A percentile compares a stretch with the other conserved stretches of the same genome.
phyloP scores from a whole-genome alignment of 2,797 vertebrate genomes.

The Alcedo quadribrachys region DNA sequence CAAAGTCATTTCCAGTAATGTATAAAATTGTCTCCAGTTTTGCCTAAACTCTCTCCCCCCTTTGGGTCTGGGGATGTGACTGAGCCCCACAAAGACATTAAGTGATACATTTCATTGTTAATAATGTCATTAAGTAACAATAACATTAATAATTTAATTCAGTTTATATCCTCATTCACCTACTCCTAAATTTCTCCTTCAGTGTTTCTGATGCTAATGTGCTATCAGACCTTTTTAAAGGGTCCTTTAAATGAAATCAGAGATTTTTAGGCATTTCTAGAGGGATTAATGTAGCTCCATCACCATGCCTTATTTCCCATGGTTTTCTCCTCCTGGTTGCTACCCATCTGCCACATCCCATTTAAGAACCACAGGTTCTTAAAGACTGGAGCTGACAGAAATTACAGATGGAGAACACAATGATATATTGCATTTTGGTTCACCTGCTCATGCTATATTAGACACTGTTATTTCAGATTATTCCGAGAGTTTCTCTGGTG shows the following conservation, averaged over 20 bases:
- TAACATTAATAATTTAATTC: not conserved
- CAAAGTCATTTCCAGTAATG: not conserved
- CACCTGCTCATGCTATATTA: not conserved
- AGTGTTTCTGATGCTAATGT: not conserved
- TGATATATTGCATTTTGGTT: not conserved
- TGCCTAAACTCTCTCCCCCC: not conserved
- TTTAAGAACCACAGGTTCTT: not conserved
- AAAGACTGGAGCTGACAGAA: not conserved
- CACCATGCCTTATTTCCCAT: not conserved
- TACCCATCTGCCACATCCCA: not conserved
- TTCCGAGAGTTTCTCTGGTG: not conserved
- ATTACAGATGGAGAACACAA: not conserved
- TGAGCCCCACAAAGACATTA: not conserved
- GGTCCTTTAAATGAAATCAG: not conserved
- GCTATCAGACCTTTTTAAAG: not conserved
- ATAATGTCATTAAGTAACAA: not conserved
- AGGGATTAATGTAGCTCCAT: not conserved
- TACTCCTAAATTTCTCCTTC: not conserved
- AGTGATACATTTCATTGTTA: not conserved
- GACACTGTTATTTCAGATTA: not conserved
- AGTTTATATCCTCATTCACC: not conserved
- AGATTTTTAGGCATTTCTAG: not conserved
- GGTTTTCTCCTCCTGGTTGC: not conserved
- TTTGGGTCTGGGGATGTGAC: not conserved
- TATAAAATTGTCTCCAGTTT: not conserved